A percentile compares a stretch with the other conserved stretches of the same genome.
phyloP scores from a whole-genome alignment of 2,113 vertebrate genomes.

The Ictalurus furcatus region DNA sequence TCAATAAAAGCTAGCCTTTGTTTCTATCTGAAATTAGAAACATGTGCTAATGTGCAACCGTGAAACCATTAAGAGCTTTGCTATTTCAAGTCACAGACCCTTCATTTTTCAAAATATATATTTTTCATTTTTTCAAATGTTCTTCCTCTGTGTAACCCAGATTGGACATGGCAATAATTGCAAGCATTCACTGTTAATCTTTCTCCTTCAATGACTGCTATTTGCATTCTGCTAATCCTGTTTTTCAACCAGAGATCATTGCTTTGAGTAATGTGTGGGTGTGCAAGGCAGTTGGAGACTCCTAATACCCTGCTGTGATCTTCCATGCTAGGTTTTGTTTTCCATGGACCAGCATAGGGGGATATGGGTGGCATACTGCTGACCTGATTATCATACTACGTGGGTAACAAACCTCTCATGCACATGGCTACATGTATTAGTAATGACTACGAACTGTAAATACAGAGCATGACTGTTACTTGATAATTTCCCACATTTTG shows the following conservation, averaged over 20 bases:
- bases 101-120: slow-evolving; percentile 11
- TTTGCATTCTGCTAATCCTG: slow-evolving; percentile 53
- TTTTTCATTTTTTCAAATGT: slow-evolving; percentile 25
- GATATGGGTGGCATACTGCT: slow-evolving; percentile 37
- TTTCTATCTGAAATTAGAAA: slow-evolving; percentile 13
- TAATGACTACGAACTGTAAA: neutral
- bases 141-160: slow-evolving; percentile 42
- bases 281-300: slow-evolving; percentile 43
- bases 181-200: slow-evolving; percentile 49
- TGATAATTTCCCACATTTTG: neutral
- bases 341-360: slow-evolving; percentile 16
- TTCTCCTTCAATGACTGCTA: slow-evolving; percentile 51
- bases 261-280: slow-evolving; percentile 49
- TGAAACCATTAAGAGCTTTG: slow-evolving; percentile 22
- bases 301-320: slow-evolving; percentile 45
- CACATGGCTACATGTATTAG: neutral
- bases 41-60: neutral
- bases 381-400: slow-evolving; percentile 40
- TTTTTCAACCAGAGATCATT: slow-evolving; percentile 46
- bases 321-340: slow-evolving; percentile 26
- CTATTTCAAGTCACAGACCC: slow-evolving; percentile 13
- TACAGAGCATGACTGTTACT: neutral
- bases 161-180: slow-evolving; percentile 52
- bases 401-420: slow-evolving; percentile 19
- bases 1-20: neutral